Conservation (phyloP, 1,140 invertebrate species). For the Amyelois transitella region DNA sequence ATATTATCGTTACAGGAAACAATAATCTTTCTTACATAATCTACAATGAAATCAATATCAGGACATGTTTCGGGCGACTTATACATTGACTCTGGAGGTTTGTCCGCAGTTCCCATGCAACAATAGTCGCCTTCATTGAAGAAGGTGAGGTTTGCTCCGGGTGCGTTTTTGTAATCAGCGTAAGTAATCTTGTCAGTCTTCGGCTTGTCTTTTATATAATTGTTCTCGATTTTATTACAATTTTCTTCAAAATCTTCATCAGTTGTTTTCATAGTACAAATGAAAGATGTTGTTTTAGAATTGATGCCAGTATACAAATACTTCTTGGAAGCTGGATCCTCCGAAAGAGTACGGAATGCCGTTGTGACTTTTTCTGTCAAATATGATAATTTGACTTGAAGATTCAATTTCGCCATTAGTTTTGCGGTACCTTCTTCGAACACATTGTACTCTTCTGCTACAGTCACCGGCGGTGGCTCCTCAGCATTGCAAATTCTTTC, state of each 20-base stretch:
- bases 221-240: conserved; percentile 54
- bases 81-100: conserved; percentile 52
- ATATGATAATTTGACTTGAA: conserved; percentile 58
- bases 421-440: conserved; percentile 59
- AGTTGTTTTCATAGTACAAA: conserved; percentile 60
- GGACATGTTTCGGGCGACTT: conserved; percentile 48
- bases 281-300: conserved; percentile 64
- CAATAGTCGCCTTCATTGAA: conserved; percentile 57
- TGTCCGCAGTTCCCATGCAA: conserved; percentile 55
- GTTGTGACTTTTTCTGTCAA: conserved; percentile 54
- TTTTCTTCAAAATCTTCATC: conserved; percentile 56
- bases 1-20: conserved; percentile 68
- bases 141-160: conserved; percentile 49
- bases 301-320: conserved; percentile 64
- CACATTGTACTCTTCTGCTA: conserved; percentile 60
- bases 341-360: conserved; percentile 54
- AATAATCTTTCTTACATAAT: conserved; percentile 62
- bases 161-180: conserved; percentile 62
- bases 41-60: conserved; percentile 54
- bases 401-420: conserved; percentile 52
- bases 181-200: conserved; percentile 41
- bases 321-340: conserved; percentile 58
- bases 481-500: conserved; percentile 41
- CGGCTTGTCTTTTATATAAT: conserved; percentile 50
- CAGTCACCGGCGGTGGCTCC: conserved; percentile 33